phyloP scores from a whole-genome alignment of 2,113 vertebrate species.

The Platysternon megacephalum region DNA sequence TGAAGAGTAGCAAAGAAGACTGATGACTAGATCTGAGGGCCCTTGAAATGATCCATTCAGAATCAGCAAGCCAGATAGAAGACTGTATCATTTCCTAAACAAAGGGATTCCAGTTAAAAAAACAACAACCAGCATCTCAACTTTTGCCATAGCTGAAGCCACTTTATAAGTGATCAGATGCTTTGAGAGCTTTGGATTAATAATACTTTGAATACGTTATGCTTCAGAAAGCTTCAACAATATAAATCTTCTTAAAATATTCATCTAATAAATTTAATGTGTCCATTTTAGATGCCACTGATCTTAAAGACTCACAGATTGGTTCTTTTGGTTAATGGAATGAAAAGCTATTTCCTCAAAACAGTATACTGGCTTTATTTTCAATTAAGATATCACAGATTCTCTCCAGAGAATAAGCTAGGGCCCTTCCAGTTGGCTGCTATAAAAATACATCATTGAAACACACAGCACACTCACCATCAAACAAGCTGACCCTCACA shows the following conservation, averaged over 20 bases:
- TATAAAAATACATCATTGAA: neutral
- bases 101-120: constrained; percentile 1
- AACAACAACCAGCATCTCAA: neutral
- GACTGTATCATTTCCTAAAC: constrained; percentile 45
- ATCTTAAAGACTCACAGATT: neutral
- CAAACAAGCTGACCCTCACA: neutral
- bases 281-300: neutral
- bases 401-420: neutral
- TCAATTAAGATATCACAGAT: constrained; percentile 19
- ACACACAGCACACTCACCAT: neutral
- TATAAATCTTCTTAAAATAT: constrained; percentile 26
- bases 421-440: constrained; percentile 19
- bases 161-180: constrained; percentile 39
- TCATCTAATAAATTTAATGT: constrained; percentile 5
- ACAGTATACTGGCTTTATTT: constrained; percentile 38
- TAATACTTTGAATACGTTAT: neutral
- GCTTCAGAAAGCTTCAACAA: constrained; percentile 48
- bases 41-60: constrained; percentile 27
- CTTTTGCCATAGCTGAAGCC: constrained; percentile 20
- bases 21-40: constrained; percentile 26
- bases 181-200: constrained; percentile 50
- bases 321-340: neutral
- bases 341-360: constrained; percentile 45
- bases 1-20: constrained; percentile 23
- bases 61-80: constrained; percentile 31